Conservation (phyloP, 1,140 invertebrate species). For the Megalonaias nervosa region DNA sequence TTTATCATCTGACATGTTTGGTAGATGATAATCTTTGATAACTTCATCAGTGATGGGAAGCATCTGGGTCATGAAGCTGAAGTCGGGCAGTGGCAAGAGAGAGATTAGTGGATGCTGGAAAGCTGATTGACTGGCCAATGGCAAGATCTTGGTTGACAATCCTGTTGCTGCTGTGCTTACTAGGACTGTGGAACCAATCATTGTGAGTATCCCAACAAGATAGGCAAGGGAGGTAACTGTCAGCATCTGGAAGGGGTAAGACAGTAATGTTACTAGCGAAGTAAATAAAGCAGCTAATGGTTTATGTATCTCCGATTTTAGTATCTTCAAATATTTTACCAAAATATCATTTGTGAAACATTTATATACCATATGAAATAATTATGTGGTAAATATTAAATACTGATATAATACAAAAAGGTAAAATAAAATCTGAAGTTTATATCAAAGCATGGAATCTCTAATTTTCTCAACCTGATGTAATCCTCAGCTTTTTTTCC, state of each 20-base stretch:
- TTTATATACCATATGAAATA: background rate
- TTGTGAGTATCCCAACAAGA: slow-evolving; percentile 79
- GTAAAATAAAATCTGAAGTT: no score
- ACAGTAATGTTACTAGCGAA: slow-evolving; percentile 27
- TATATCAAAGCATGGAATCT: no score
- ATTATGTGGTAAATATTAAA: background rate
- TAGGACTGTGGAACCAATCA: slow-evolving; percentile 73
- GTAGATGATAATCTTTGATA: background rate
- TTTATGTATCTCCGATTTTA: background rate
- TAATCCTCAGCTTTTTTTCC: no score
- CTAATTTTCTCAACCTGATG: no score
- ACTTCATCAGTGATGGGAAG: background rate
- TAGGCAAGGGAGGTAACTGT: slow-evolving; percentile 81
- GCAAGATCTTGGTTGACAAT: slow-evolving; percentile 30
- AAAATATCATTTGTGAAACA: background rate
- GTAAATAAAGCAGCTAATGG: background rate
- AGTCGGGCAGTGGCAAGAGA: no score
- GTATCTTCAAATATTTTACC: background rate
- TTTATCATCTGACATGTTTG: slow-evolving; percentile 5
- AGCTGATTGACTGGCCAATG: background rate
- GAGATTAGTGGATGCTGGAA: background rate
- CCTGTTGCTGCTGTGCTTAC: slow-evolving; percentile 40
- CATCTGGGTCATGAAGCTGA: background rate
- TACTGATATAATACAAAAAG: background rate
- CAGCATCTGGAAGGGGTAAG: slow-evolving; percentile 72